A percentile compares a stretch with the other conserved stretches of the same genome.
phyloP scores from a whole-genome alignment of 2,113 vertebrate genomes.

The Seriola aureovittata region DNA sequence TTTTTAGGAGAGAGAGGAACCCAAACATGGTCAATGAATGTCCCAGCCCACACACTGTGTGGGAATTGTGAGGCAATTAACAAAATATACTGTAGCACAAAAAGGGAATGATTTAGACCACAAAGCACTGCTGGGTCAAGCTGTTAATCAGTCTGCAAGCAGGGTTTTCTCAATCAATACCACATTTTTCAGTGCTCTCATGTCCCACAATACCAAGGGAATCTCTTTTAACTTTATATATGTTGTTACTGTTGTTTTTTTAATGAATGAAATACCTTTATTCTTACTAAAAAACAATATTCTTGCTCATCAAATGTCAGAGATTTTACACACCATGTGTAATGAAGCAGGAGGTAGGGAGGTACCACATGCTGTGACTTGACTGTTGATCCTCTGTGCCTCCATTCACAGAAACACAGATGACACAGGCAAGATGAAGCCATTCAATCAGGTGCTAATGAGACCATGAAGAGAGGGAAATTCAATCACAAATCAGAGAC shows the following conservation, averaged over 20 bases:
- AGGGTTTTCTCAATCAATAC: conserved; percentile 70
- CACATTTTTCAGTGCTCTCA: conserved; percentile 3
- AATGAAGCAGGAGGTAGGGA: background rate
- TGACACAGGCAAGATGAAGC: conserved; percentile 8
- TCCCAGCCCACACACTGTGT: conserved; percentile 66
- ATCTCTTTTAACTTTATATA: background rate
- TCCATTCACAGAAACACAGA: conserved; percentile 21
- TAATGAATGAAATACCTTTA: conserved; percentile 8
- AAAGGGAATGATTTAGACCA: conserved; percentile 68
- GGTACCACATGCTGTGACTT: background rate
- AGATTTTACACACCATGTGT: background rate
- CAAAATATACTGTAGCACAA: conserved; percentile 66
- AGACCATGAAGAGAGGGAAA: background rate
- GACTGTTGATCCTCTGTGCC: background rate
- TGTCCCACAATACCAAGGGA: background rate
- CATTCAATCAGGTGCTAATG: conserved; percentile 50
- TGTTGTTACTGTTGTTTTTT: background rate
- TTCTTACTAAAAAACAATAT: background rate
- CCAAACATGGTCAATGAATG: conserved; percentile 61
- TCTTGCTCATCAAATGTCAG: background rate
- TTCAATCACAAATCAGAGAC: background rate
- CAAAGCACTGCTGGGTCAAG: conserved; percentile 24
- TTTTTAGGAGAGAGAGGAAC: conserved; percentile 43
- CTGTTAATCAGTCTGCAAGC: conserved; percentile 69
- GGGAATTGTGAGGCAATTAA: conserved; percentile 73